Evolutionary conservation across 1,140 invertebrate genomes (phyloP).

Genomic region (Trinorchestia longiramus): DNA sequence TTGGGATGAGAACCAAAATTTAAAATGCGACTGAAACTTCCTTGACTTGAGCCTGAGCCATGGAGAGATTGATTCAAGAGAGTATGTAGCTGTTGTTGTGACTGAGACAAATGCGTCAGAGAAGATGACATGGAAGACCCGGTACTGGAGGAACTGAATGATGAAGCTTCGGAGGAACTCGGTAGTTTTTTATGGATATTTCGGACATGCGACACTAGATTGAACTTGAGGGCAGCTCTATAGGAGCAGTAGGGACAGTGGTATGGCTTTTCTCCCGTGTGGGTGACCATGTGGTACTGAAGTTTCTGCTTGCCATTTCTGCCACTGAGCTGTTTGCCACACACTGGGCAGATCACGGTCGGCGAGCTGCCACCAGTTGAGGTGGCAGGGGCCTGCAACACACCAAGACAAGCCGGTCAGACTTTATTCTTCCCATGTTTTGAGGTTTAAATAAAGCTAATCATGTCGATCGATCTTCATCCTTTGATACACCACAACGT

Average conservation of each 20-base stretch:
- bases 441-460: neutral
- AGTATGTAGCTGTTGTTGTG: slow-evolving; percentile 11
- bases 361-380: slow-evolving; percentile 58
- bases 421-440: neutral
- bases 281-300: slow-evolving; percentile 73
- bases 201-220: slow-evolving; percentile 63
- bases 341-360: slow-evolving; percentile 70
- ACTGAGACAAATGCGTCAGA: neutral
- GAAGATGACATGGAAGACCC: neutral
- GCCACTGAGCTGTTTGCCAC: slow-evolving; percentile 68
- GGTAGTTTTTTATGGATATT: slow-evolving; percentile 50
- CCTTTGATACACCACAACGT: neutral
- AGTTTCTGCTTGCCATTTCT: slow-evolving; percentile 69
- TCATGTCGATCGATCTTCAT: neutral
- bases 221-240: slow-evolving; percentile 67
- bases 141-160: neutral
- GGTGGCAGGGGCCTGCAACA: slow-evolving; percentile 45
- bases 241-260: slow-evolving; percentile 69
- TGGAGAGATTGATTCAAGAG: neutral
- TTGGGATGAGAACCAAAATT: neutral
- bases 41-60: neutral
- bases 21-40: neutral
- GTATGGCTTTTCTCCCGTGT: slow-evolving; percentile 71
- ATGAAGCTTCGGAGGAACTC: neutral
- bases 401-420: slow-evolving; percentile 34